Evolutionary conservation across 2,797 vertebrate genomes (phyloP).

Genomic region (Scarus forsteni): DNA sequence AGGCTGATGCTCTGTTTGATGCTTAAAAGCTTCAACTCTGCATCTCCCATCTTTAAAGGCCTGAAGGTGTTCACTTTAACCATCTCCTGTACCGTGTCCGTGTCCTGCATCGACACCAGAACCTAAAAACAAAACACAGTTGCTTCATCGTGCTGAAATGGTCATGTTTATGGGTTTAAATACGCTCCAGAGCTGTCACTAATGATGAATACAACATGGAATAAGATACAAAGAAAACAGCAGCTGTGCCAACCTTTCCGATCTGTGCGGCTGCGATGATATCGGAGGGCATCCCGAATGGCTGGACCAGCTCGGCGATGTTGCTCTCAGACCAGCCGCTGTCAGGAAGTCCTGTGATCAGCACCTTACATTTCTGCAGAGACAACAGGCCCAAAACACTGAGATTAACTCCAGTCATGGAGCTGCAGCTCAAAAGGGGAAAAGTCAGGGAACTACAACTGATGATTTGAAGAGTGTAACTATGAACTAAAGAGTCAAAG

Average conservation of each 20-base stretch:
- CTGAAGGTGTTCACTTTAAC: conserved; percentile 88
- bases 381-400: not conserved
- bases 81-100: conserved; percentile 86
- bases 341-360: conserved; percentile 87
- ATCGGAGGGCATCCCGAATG: conserved; percentile 84
- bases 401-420: not conserved
- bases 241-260: conserved; percentile 81
- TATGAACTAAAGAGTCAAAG: too few species aligned
- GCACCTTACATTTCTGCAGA: conserved; percentile 73
- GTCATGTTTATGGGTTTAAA: too few species aligned
- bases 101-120: conserved; percentile 81
- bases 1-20: conserved; percentile 76
- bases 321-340: conserved; percentile 83
- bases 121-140: conserved; percentile 72
- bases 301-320: conserved; percentile 83
- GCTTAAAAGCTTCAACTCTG: conserved; percentile 80
- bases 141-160: not conserved
- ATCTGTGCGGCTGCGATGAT: conserved; percentile 83
- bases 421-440: too few species aligned
- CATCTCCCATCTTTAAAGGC: conserved; percentile 81
- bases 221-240: too few species aligned
- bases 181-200: too few species aligned
- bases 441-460: too few species aligned
- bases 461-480: too few species aligned
- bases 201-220: too few species aligned